A percentile compares a stretch with the other conserved stretches of the same genome.
These are phyloP conservation scores for Notodonta dromedarius DNA, from an alignment of 2,888 invertebrate species.

Conservation along the genomic window DNA sequence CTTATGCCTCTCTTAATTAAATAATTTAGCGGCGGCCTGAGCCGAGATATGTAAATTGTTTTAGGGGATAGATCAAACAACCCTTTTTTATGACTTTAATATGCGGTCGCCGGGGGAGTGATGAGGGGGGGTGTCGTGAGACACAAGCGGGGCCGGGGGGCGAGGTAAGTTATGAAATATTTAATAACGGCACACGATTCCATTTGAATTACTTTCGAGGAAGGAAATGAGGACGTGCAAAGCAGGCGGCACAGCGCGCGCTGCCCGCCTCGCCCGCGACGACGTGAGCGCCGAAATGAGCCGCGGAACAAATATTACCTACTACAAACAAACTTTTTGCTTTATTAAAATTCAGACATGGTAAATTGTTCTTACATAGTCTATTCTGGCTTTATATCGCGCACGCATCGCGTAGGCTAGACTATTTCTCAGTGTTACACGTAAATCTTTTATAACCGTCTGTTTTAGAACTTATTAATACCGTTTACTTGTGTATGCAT, in stretches of 20 bases:
- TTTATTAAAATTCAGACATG: slow-evolving; percentile 57
- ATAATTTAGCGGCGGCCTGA: slow-evolving; percentile 83
- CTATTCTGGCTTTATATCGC: slow-evolving; percentile 25
- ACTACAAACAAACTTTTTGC: slow-evolving; percentile 62
- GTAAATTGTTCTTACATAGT: slow-evolving; percentile 35
- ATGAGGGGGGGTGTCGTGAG: slow-evolving; percentile 49
- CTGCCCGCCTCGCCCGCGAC: slow-evolving; percentile 38
- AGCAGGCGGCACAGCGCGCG: slow-evolving; percentile 65
- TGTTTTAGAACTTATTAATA: not conserved
- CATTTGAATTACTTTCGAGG: slow-evolving; percentile 84
- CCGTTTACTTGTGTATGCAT: too few relatives aligned
- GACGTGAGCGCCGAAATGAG: slow-evolving; percentile 55
- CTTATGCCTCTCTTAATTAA: slow-evolving; percentile 86
- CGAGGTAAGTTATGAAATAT: slow-evolving; percentile 84
- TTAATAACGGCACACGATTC: slow-evolving; percentile 85
- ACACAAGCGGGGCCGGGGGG: slow-evolving; percentile 46
- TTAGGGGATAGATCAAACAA: slow-evolving; percentile 85
- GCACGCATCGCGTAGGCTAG: not conserved
- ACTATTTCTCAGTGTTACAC: not conserved
- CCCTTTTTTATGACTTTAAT: slow-evolving; percentile 85
- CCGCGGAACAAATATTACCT: slow-evolving; percentile 63
- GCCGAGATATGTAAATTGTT: slow-evolving; percentile 85
- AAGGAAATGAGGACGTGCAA: slow-evolving; percentile 81
- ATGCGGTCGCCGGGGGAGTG: slow-evolving; percentile 76
- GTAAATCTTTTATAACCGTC: not conserved